Base-by-base conservation (phyloP, 2,113 vertebrate genomes). In the Alligator mississippiensis region DNA sequence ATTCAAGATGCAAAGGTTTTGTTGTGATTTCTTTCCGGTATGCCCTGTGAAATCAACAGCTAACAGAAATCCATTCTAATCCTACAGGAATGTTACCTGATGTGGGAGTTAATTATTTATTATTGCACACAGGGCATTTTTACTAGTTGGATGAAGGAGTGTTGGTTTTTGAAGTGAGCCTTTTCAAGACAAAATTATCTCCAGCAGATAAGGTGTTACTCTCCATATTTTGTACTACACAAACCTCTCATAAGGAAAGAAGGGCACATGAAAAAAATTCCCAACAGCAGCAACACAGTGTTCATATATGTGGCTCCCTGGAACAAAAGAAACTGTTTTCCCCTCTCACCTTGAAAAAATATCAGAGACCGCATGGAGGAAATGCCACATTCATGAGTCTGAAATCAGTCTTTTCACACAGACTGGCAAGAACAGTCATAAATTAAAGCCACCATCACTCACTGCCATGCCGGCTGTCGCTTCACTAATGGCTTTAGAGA, bases 171-270 rank as follows among this genome's bases (percentile, higher is more conserved):
- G 72, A 24, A 34, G 47, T 77, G 57, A 25, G 3, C 19, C 75
- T 88, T 64, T 88, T 83, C 54, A 66, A 80, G 76, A 34, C 4
- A 25, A 83, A 14, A 83, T 64, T 30, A 80, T 83, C 77, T 86
- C 28, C 34, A 34, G 7, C 8, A 63, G 80, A 88, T 34, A 64
- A 93, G 77, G 14, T 1, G 72, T 15, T 77, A 21, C 72, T 91
- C 27, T 21, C n/a, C n/a, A 66, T 30, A 66, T 84, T 16, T 25
- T 58, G 15, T 24, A 77, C 22, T 16, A 21, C n/a, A 66, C 55
- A 55, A 81, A 28, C 47, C 22, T 81, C 47, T 28, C 66, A 18
- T 28, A 63, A 62, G 38, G 34, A 61, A 66, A 76, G 57, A 63
- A 88, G 79, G 88, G 28, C 9, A 58, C 19, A 7, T 4, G 21